phyloP scores from a whole-genome alignment of 2,797 vertebrate species.

The Poeciliopsis turneri region DNA sequence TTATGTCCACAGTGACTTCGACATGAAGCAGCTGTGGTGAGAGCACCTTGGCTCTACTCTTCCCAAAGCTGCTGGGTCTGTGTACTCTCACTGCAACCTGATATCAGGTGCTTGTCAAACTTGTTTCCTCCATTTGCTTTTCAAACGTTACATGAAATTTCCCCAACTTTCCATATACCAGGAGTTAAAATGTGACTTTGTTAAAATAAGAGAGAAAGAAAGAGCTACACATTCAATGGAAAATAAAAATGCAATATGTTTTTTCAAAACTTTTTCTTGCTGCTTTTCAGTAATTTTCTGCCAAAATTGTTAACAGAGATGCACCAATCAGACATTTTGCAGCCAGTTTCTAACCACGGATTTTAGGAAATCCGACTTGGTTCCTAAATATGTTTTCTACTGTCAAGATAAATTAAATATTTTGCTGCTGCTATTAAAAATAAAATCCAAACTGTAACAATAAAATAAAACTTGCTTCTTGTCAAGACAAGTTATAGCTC shows the following conservation, averaged over 20 bases:
- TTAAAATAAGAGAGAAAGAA: conserved; percentile 3
- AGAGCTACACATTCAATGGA: not conserved
- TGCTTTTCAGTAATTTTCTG: not conserved
- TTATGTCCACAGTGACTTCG: conserved; percentile 53
- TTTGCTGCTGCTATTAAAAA: not conserved
- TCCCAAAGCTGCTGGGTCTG: conserved; percentile 37
- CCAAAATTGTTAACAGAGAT: not conserved
- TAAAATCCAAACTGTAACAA: not conserved
- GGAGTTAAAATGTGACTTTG: conserved; percentile 26
- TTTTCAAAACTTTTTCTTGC: not conserved
- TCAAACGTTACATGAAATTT: conserved; percentile 36
- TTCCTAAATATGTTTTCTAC: not conserved
- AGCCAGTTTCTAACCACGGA: not conserved
- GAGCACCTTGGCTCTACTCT: conserved; percentile 18
- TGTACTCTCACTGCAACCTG: conserved; percentile 42
- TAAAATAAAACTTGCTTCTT: not conserved
- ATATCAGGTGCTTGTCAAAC: conserved; percentile 32
- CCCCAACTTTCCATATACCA: not conserved
- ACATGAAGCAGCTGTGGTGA: conserved; percentile 66
- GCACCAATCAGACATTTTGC: not conserved
- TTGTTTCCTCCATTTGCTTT: conserved; percentile 20
- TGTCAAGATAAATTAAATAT: not conserved
- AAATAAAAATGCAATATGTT: not conserved
- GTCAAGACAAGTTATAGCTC: not conserved
- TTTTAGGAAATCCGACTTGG: not conserved